Evolutionary conservation across 1,140 invertebrate genomes (phyloP).

Genomic region (Nephila pilipes): DNA sequence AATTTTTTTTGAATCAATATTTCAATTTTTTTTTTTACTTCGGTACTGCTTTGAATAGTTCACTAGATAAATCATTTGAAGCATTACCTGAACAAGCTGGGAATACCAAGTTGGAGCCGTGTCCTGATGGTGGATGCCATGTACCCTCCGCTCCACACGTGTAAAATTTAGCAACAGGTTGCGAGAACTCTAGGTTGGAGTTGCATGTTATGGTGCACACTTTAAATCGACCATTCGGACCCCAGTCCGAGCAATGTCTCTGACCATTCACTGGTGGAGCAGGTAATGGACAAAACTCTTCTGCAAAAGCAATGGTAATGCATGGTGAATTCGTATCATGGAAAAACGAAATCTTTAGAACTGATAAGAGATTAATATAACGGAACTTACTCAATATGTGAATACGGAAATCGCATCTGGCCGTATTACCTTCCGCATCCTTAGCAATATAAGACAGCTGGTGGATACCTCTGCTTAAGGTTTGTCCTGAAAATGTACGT

Average conservation of each 20-base stretch:
- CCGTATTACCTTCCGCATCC: conserved; percentile 94
- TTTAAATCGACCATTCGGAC: conserved; percentile 87
- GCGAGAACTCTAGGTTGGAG: conserved; percentile 92
- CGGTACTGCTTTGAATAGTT: no score
- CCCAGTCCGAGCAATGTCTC: conserved; percentile 97
- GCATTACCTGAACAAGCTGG: conserved; percentile 92
- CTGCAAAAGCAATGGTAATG: conserved; percentile 82
- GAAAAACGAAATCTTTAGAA: neutral
- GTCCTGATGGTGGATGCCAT: conserved; percentile 93
- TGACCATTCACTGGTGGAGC: conserved; percentile 93
- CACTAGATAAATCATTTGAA: neutral
- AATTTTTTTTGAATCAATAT: no score
- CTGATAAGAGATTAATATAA: neutral
- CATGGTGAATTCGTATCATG: neutral
- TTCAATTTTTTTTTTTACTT: no score
- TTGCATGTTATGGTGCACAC: conserved; percentile 93
- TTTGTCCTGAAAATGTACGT: conserved; percentile 83
- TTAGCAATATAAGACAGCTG: conserved; percentile 96
- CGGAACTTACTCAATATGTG: conserved; percentile 90
- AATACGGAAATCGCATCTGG: conserved; percentile 95
- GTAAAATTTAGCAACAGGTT: conserved; percentile 95
- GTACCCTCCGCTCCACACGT: conserved; percentile 98
- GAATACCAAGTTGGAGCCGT: conserved; percentile 90
- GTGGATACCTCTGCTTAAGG: conserved; percentile 95
- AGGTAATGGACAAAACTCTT: conserved; percentile 93